Base-by-base conservation (phyloP, 2,113 vertebrate genomes). In the Pithys albifrons region DNA sequence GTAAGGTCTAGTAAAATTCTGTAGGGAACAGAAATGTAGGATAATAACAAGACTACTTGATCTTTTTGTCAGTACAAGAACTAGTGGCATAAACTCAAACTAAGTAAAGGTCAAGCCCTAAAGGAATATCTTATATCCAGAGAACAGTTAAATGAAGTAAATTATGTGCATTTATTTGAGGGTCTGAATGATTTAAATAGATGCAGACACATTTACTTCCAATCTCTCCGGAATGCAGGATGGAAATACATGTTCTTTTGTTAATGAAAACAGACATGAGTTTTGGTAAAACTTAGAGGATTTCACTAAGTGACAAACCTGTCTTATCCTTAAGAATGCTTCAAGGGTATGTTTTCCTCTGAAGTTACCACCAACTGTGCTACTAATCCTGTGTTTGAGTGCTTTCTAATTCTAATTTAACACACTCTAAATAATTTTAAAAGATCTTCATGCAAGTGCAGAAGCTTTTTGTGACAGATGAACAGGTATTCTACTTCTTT, bases 91-190 rank as follows among this genome's bases (percentile, higher is more conserved):
- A 77, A 95, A 91, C 67, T 81, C 70, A 41, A 77, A 22, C 61
- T 39, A 91, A 82, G 58, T 59, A 93, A 95, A 64, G 81, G 85
- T 95, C 73, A 93, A 66, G 73, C 31, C 95, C 90, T 84, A 46
- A 55, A 91, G 45, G 89, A 91, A 6, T 65, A 88, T 76, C 67
- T 88, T 45, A n/a, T 76, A 91, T 71, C 52, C 62, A 94, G 66
- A 87, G 86, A 80, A 67, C 1, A 95, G 39, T 84, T 91, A 93
- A 86, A 23, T 57, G 57, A 84, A 93, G 49, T 83, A 92, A 92
- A 43, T 92, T 94, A 91, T 80, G 88, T 84, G 77, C 92, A 92
- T 94, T 89, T 94, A 88, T 92, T 91, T 93, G 72, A 94, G 79
- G 24, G 35, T 31, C 69, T 86, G 43, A 96, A 71, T 69, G 20